Percentiles rank a stretch among this genome's conserved stretches.
These are phyloP conservation scores for Pangasius krempfi DNA, from an alignment of 2,797 vertebrate genomes.

Conservation along the genomic window DNA sequence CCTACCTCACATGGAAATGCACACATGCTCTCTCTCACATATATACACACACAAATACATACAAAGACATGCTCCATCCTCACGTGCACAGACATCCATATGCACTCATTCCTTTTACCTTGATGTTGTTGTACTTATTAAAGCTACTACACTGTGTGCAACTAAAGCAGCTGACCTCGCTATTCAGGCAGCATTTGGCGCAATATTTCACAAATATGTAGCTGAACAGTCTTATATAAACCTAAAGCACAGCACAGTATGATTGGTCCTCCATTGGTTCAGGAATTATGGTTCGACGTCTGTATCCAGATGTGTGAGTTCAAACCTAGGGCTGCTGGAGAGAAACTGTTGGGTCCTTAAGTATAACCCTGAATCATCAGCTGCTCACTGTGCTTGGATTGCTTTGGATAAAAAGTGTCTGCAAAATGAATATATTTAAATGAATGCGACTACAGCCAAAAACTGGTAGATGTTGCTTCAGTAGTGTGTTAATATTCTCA, in stretches of 20 bases:
- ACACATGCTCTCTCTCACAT: constrained; percentile 17
- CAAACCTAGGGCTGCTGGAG: background rate
- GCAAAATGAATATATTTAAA: background rate
- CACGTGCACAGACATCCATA: background rate
- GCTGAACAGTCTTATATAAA: background rate
- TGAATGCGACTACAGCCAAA: background rate
- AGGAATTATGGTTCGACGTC: background rate
- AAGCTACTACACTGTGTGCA: background rate
- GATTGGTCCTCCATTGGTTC: background rate
- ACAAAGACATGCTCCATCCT: background rate
- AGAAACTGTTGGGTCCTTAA: background rate
- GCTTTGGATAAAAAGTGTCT: background rate
- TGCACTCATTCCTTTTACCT: background rate
- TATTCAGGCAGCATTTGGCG: background rate
- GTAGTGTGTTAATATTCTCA: background rate
- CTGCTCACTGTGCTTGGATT: background rate
- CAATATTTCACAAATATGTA: background rate
- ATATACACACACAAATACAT: background rate
- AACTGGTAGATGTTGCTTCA: constrained; percentile 1
- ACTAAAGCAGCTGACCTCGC: background rate
- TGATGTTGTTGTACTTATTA: constrained; percentile 5
- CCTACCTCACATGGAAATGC: background rate
- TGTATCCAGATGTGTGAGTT: background rate
- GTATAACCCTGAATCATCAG: background rate
- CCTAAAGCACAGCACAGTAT: background rate